These are phyloP conservation scores for Rhinolophus sinicus DNA, from an alignment of 2,113 vertebrate genomes.

Conservation along the genomic window DNA sequence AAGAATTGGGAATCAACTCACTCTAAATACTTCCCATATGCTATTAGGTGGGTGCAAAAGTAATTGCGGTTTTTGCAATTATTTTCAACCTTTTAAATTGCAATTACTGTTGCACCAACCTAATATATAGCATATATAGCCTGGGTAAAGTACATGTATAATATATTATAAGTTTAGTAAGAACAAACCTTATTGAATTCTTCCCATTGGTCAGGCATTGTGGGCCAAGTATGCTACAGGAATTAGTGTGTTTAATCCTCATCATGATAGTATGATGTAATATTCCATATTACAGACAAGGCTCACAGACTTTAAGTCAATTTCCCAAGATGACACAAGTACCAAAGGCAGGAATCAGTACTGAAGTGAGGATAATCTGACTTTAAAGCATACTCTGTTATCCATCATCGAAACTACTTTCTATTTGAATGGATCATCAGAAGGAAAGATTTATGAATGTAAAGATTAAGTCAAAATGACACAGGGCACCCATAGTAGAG, in stretches of 20 bases:
- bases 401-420: not conserved
- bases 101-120: no score
- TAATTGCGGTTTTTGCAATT: no score
- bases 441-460: not conserved
- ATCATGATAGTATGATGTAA: not conserved
- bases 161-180: not conserved
- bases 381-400: not conserved
- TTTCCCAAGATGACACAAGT: not conserved
- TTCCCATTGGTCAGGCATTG: not conserved
- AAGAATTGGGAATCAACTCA: not conserved
- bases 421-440: not conserved
- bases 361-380: not conserved
- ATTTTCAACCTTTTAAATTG: no score
- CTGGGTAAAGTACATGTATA: not conserved
- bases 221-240: not conserved
- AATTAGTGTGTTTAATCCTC: not conserved
- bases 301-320: not conserved
- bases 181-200: not conserved
- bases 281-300: not conserved
- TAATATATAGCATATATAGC: not conserved
- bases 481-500: not conserved
- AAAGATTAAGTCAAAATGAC: not conserved
- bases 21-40: not conserved
- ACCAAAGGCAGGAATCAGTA: not conserved
- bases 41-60: no score